Conservation (phyloP, 2,113 vertebrate genomes). For the Chinchilla lanigera region DNA sequence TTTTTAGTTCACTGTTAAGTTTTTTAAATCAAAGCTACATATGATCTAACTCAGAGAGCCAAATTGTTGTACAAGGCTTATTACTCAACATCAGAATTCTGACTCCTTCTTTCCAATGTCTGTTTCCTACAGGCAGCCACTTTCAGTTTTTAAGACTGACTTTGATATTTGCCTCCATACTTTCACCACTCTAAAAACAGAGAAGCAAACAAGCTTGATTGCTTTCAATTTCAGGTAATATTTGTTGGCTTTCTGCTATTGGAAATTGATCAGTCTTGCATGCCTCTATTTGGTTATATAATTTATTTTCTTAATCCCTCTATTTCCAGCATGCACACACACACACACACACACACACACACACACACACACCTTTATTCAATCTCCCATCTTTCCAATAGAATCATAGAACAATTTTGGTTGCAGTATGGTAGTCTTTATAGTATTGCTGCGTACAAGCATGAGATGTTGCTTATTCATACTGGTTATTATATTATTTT, state of each 20-base stretch:
- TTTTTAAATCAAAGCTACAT: not conserved
- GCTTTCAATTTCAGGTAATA: not conserved
- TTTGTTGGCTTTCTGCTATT: not conserved
- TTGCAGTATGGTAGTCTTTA: not conserved
- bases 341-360: not conserved
- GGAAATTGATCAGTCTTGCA: not conserved
- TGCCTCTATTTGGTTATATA: not conserved
- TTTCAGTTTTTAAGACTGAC: not conserved
- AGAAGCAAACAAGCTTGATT: not conserved
- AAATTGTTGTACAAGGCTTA: not conserved
- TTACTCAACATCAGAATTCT: not conserved
- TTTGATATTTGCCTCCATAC: not conserved
- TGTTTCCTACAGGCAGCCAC: not conserved
- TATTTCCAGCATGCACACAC: not conserved
- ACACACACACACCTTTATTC: not conserved
- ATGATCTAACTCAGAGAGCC: not conserved
- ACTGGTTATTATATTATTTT: not conserved
- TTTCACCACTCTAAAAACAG: not conserved
- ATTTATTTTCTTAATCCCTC: not conserved
- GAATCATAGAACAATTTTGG: not conserved
- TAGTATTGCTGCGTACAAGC: not conserved
- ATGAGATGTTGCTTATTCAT: not conserved
- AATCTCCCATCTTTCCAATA: not conserved
- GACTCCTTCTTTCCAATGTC: not conserved
- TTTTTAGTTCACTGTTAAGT: not conserved